Evolutionary conservation across 1,140 invertebrate genomes (phyloP).

Genomic region (Mylabris phalerata): DNA sequence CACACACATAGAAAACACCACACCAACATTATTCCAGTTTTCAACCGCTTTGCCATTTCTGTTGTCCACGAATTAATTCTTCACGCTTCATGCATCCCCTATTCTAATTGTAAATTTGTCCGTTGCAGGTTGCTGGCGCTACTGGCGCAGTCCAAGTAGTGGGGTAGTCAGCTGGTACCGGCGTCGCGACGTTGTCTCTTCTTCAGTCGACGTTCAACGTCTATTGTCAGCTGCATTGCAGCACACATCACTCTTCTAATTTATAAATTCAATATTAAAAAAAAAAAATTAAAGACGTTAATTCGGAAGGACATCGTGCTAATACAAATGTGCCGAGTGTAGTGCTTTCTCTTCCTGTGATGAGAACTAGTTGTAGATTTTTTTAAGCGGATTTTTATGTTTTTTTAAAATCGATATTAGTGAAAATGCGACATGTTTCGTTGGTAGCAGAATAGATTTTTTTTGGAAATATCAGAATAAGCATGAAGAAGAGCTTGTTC

Average conservation of each 20-base stretch:
- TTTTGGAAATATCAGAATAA: background rate
- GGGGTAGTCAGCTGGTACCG: constrained; percentile 40
- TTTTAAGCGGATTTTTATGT: background rate
- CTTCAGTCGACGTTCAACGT: constrained; percentile 40
- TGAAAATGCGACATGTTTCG: constrained; percentile 29
- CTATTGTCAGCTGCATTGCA: constrained; percentile 13
- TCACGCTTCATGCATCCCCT: constrained; percentile 12
- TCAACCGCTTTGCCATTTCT: too few relatives aligned
- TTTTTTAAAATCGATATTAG: constrained; percentile 3
- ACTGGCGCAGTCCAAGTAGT: constrained; percentile 27
- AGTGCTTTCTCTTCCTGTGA: constrained; percentile 17
- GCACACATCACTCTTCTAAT: background rate
- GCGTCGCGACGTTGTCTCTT: constrained; percentile 36
- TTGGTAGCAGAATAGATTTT: constrained; percentile 15
- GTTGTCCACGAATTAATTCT: constrained; percentile 9
- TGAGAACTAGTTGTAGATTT: constrained; percentile 17
- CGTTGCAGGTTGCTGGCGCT: constrained; percentile 43
- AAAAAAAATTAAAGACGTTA: background rate
- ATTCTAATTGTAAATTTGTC: constrained; percentile 31
- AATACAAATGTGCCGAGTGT: too few relatives aligned
- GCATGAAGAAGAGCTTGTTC: constrained; percentile 26
- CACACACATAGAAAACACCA: too few relatives aligned
- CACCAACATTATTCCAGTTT: too few relatives aligned
- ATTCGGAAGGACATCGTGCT: too few relatives aligned
- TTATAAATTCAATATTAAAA: background rate